phyloP scores from a whole-genome alignment of 2,888 invertebrate species.

The Hypselothyrea guttata region DNA sequence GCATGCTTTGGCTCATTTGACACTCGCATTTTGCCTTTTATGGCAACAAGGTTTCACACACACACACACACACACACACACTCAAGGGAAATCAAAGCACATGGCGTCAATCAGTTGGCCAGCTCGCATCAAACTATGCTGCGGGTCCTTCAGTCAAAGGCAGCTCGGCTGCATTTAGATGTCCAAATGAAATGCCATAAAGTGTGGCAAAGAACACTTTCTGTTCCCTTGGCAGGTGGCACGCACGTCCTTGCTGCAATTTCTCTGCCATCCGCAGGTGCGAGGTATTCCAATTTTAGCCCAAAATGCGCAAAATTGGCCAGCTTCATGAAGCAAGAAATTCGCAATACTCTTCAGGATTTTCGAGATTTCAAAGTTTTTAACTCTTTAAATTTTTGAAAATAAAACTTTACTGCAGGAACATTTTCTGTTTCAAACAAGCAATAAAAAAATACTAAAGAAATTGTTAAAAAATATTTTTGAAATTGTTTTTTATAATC shows the following conservation, averaged over 20 bases:
- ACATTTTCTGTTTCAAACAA: no score
- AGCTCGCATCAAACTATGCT: constrained; percentile 29
- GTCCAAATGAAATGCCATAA: constrained; percentile 29
- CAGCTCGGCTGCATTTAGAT: constrained; percentile 1
- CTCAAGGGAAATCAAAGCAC: constrained; percentile 50
- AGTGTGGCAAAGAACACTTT: constrained; percentile 13
- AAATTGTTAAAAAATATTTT: not conserved
- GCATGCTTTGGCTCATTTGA: constrained; percentile 41
- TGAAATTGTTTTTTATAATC: not conserved
- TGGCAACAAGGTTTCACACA: constrained; percentile 23
- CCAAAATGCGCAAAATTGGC: constrained; percentile 74
- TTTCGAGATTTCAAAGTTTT: no score
- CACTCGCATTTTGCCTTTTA: constrained; percentile 42
- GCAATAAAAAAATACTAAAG: no score
- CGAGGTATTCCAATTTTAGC: constrained; percentile 81
- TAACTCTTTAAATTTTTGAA: no score
- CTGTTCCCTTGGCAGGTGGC: constrained; percentile 8
- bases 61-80: constrained; percentile 1
- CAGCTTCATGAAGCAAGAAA: not conserved
- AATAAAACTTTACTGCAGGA: no score
- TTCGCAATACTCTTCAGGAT: no score
- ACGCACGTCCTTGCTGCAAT: constrained; percentile 19
- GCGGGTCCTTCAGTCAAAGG: constrained; percentile 22
- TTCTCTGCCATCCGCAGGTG: constrained; percentile 48
- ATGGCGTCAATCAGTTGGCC: constrained; percentile 26